Evolutionary conservation across 2,888 invertebrate genomes (phyloP).

Genomic region (Epiperipatus broadwayi): DNA sequence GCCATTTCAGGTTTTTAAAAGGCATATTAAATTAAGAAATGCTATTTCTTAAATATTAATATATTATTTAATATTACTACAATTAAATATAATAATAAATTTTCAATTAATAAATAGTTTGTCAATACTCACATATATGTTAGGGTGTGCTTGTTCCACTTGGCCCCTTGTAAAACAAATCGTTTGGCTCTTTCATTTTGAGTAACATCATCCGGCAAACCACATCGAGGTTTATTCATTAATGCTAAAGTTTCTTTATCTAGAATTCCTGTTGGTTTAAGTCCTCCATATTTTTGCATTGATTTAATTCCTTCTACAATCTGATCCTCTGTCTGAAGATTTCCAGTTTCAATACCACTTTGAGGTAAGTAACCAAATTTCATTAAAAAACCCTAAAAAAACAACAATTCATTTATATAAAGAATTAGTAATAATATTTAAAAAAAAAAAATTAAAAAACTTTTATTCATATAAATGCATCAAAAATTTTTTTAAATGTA

Average conservation of each 20-base stretch:
- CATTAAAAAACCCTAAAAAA: too few species aligned
- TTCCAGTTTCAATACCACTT: not conserved
- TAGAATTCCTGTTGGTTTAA: not conserved
- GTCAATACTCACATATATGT: conserved; percentile 27
- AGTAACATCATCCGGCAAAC: conserved; percentile 6
- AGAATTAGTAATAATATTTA: too few species aligned
- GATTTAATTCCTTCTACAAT: not conserved
- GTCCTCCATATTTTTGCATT: not conserved
- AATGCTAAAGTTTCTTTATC: not conserved
- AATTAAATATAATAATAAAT: too few species aligned
- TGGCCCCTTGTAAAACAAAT: conserved; percentile 23
- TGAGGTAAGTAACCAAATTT: conserved; percentile 1
- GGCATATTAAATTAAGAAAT: too few species aligned
- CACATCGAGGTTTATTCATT: not conserved
- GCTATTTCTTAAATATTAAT: too few species aligned
- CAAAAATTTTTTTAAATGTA: too few species aligned
- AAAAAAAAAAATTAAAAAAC: too few species aligned
- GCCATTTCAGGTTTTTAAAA: too few species aligned
- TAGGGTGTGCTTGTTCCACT: conserved; percentile 23
- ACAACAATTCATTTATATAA: too few species aligned
- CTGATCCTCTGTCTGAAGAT: not conserved
- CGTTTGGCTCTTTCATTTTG: conserved; percentile 18
- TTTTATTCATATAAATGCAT: too few species aligned
- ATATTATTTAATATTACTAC: too few species aligned
- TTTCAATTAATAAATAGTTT: too few species aligned